Conservation (phyloP, 2,888 invertebrate genomes). For the Cephus spinipes region DNA sequence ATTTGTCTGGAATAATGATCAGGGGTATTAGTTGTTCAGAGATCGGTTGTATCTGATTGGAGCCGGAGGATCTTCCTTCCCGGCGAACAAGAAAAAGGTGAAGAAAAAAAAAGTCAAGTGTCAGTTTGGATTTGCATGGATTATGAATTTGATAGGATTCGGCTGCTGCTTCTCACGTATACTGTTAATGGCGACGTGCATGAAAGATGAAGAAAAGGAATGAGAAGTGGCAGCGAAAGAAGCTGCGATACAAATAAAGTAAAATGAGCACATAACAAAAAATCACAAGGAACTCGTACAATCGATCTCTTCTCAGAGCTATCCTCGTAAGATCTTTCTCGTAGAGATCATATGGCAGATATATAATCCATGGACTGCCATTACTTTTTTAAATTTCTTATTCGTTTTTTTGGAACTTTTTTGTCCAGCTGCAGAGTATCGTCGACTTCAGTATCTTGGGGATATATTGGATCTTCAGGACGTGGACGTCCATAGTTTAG, state of each 20-base stretch:
- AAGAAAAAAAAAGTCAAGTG: slow-evolving; percentile 12
- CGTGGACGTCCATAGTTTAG: background rate
- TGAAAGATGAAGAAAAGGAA: background rate
- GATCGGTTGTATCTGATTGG: background rate
- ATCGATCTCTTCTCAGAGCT: background rate
- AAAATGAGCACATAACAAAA: background rate
- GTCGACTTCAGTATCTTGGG: background rate
- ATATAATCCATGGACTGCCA: background rate
- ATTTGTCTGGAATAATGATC: background rate
- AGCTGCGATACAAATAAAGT: background rate
- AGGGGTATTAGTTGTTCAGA: background rate
- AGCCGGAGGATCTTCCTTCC: background rate
- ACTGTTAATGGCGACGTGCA: background rate
- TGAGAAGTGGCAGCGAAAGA: background rate
- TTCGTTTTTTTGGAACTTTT: background rate
- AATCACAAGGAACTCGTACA: background rate
- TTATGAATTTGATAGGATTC: slow-evolving; percentile 34
- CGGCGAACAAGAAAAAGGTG: background rate
- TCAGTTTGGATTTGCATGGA: slow-evolving; percentile 38
- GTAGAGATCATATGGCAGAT: background rate
- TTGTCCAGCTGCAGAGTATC: background rate
- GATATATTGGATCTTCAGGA: background rate
- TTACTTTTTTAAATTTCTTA: background rate
- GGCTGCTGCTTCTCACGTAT: slow-evolving; percentile 1
- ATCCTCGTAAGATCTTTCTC: background rate